phyloP scores from a whole-genome alignment of 2,888 invertebrate species.

The Lagria hirta region DNA sequence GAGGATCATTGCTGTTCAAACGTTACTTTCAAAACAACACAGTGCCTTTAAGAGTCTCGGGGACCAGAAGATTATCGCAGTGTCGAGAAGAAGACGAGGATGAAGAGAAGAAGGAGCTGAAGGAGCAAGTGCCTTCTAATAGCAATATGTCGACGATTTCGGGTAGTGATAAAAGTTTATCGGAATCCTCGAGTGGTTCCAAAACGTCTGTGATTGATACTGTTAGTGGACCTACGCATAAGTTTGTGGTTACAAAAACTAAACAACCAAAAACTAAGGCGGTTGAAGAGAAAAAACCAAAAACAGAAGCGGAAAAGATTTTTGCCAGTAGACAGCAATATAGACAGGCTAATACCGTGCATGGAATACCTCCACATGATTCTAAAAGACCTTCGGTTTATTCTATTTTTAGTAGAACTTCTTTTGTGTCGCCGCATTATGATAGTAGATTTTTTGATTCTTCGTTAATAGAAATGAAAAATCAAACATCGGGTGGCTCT shows the following conservation, averaged over 20 bases:
- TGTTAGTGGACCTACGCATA: slow-evolving; percentile 56
- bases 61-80: slow-evolving; percentile 72
- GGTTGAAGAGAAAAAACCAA: too few relatives aligned
- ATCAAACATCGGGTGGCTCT: slow-evolving; percentile 64
- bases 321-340: slow-evolving; percentile 56
- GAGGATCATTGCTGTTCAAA: slow-evolving; percentile 64
- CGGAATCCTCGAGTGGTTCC: slow-evolving; percentile 50
- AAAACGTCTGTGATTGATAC: slow-evolving; percentile 54
- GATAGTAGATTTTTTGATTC: slow-evolving; percentile 82
- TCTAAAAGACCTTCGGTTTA: slow-evolving; percentile 63
- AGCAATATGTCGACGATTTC: slow-evolving; percentile 47
- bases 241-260: slow-evolving; percentile 59
- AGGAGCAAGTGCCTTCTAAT: slow-evolving; percentile 40
- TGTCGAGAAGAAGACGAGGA: slow-evolving; percentile 85
- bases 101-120: slow-evolving; percentile 55
- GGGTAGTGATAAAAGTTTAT: slow-evolving; percentile 53
- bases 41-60: slow-evolving; percentile 64
- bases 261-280: too few relatives aligned
- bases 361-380: slow-evolving; percentile 63
- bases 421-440: slow-evolving; percentile 65
- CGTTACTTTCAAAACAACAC: slow-evolving; percentile 74
- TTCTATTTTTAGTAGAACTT: slow-evolving; percentile 60
- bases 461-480: slow-evolving; percentile 78
- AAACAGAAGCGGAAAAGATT: slow-evolving; percentile 55
- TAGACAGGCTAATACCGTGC: slow-evolving; percentile 67